Base-by-base conservation (phyloP, 1,140 invertebrate genomes). In the Drosophila repletoides region DNA sequence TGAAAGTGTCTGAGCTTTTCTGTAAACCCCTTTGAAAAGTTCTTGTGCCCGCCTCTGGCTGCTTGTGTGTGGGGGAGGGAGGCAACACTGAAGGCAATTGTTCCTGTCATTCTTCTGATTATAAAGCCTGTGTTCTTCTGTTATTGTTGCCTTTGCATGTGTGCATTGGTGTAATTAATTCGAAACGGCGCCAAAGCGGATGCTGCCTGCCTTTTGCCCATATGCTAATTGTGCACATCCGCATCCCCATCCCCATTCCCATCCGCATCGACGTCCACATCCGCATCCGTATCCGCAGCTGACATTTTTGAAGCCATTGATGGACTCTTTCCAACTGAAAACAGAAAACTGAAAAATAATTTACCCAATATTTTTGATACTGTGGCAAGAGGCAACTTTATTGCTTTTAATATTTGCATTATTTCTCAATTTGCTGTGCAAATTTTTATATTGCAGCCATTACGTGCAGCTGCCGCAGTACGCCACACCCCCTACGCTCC, bases 111-210 rank as follows among this genome's bases (percentile, higher is more conserved):
- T 41, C 63, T 66, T 58, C 52, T n/a, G n/a, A n/a, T n/a, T n/a
- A n/a, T n/a, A n/a, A n/a, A n/a, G n/a, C n/a, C n/a, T n/a, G n/a
- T n/a, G n/a, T 58, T 58, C 34, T 55, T 33, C 55, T 45, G 55
- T 65, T 61, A 45, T 67, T 75, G 66, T 56, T 73, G 55, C 38
- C n/a, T n/a, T 21, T 40, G 36, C 68, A n/a, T n/a, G 31, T 86
- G 80, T 84, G 80, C 80, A 84, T 65, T 68, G 76, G 80, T 76
- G 80, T 84, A 86, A 84, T 84, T 84, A 84, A 84, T 84, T 84
- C 87, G 76, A 84, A 84, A 52, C 80, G 80, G 80, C 80, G 80
- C 52, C 80, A 48, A 12, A 80, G 53, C 80, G 80, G 80, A 84
- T 56, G 63, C 19, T n/a, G 14, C 14, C 34, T n/a, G n/a, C 28